Evolutionary conservation across 1,140 invertebrate species (phyloP).

Genomic region (Leptinotarsa lineolata): DNA sequence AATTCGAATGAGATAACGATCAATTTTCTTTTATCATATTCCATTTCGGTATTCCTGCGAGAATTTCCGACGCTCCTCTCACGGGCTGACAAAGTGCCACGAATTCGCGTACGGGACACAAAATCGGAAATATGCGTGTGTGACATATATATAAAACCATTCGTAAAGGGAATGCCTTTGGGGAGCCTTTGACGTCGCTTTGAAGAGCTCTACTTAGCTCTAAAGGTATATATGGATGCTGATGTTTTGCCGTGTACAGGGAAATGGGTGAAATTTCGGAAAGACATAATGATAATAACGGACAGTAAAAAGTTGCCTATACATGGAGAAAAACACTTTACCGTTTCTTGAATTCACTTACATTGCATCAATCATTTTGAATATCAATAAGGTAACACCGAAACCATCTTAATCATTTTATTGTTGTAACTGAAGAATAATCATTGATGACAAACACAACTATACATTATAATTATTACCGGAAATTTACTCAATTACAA

Average conservation of each 20-base stretch:
- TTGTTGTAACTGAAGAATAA: no score
- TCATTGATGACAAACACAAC: no score
- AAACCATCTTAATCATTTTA: no score
- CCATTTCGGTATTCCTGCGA: not conserved
- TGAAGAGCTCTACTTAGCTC: slow-evolving; percentile 12
- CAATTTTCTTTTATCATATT: slow-evolving; percentile 10
- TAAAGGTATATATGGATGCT: slow-evolving; percentile 7
- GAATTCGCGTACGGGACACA: slow-evolving; percentile 38
- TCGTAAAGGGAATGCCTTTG: slow-evolving; percentile 17
- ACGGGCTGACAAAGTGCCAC: slow-evolving; percentile 40
- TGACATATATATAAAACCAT: slow-evolving; percentile 38
- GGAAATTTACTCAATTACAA: no score
- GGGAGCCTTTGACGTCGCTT: slow-evolving; percentile 16
- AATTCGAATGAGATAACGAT: not conserved
- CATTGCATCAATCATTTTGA: no score
- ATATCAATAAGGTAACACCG: no score
- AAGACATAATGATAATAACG: no score
- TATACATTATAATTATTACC: no score
- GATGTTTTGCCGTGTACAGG: not conserved
- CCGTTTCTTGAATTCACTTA: no score
- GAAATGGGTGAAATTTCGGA: no score
- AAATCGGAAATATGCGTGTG: slow-evolving; percentile 46
- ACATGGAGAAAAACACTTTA: no score
- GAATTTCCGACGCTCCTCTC: slow-evolving; percentile 1
- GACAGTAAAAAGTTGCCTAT: no score